These are phyloP conservation scores for Poeciliopsis paucimaculata DNA, from an alignment of 2,797 vertebrate genomes.

Conservation along the genomic window DNA sequence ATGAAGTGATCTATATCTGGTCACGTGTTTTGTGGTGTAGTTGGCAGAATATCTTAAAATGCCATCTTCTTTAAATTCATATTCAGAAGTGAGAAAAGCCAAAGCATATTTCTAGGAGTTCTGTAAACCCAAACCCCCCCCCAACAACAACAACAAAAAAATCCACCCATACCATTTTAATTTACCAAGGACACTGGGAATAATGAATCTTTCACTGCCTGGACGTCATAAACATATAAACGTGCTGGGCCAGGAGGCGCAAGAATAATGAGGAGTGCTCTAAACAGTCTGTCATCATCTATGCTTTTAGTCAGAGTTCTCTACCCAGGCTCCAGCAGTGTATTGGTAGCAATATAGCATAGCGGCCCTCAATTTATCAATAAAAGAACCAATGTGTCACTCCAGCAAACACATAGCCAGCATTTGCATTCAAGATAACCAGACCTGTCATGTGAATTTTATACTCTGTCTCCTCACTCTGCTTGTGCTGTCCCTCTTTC, in stretches of 20 bases:
- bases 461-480: slow-evolving; percentile 70
- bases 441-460: slow-evolving; percentile 80
- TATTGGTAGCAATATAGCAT: slow-evolving; percentile 75
- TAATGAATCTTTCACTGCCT: slow-evolving; percentile 68
- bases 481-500: slow-evolving; percentile 64
- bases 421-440: slow-evolving; percentile 80
- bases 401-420: slow-evolving; percentile 72
- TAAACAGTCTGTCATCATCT: slow-evolving; percentile 77
- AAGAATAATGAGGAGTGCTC: slow-evolving; percentile 71
- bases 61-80: slow-evolving; percentile 54
- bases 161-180: slow-evolving; percentile 61
- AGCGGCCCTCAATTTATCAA: slow-evolving; percentile 74
- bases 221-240: slow-evolving; percentile 71
- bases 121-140: slow-evolving; percentile 27
- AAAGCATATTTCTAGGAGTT: slow-evolving; percentile 32
- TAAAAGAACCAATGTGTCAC: slow-evolving; percentile 77
- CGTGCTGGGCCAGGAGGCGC: slow-evolving; percentile 47
- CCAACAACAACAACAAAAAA: slow-evolving; percentile 16
- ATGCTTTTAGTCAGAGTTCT: slow-evolving; percentile 66
- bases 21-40: slow-evolving; percentile 14
- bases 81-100: slow-evolving; percentile 34
- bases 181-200: slow-evolving; percentile 61
- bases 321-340: slow-evolving; percentile 50
- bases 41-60: slow-evolving; percentile 25
- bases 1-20: neutral